phyloP scores from a whole-genome alignment of 2,797 vertebrate species.

The Lacerta bilineata region DNA sequence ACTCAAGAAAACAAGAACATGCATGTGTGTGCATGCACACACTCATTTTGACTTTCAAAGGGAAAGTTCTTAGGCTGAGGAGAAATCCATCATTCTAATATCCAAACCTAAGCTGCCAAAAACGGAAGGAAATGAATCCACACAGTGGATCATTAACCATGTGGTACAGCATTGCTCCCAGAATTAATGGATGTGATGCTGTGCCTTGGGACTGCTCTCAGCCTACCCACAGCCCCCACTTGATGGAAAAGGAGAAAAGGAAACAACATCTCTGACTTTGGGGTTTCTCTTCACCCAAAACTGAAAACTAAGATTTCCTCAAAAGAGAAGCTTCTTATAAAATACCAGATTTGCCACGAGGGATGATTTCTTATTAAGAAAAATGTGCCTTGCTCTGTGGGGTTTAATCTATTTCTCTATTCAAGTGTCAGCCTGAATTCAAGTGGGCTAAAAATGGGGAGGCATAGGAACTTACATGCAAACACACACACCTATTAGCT shows the following conservation, averaged over 20 bases:
- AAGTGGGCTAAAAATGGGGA: no score
- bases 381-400: background rate
- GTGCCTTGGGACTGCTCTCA: conserved; percentile 51
- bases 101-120: conserved; percentile 48
- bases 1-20: background rate
- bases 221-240: conserved; percentile 40
- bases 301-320: conserved; percentile 15
- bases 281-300: background rate
- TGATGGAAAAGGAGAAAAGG: conserved; percentile 56
- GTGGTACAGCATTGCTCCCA: conserved; percentile 49
- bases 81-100: conserved; percentile 65
- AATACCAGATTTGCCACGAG: background rate
- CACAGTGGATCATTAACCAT: conserved; percentile 67
- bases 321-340: background rate
- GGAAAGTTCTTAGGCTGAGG: conserved; percentile 46
- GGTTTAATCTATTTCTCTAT: background rate
- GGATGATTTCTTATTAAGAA: conserved; percentile 2
- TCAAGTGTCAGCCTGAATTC: no score
- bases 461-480: no score
- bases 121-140: conserved; percentile 66
- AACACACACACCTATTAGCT: no score
- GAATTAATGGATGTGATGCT: conserved; percentile 67
- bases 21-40: background rate
- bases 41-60: conserved; percentile 64
- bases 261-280: conserved; percentile 34